Conservation (phyloP, 2,888 invertebrate species). For the Parasteatoda lunata region DNA sequence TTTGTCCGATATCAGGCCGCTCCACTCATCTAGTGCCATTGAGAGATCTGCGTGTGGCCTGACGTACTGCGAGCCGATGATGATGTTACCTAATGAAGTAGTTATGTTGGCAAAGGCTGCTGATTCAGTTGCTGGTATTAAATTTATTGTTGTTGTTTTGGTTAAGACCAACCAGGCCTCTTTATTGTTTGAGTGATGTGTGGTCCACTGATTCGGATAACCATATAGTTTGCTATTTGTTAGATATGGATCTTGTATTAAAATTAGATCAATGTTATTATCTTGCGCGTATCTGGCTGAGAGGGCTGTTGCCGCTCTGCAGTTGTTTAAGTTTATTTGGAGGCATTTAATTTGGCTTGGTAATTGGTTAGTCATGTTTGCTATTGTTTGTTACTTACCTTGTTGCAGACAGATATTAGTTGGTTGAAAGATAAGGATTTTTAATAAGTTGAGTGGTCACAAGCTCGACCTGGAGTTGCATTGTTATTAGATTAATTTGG, state of each 20-base stretch:
- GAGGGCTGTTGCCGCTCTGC: neutral
- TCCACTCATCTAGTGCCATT: neutral
- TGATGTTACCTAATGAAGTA: neutral
- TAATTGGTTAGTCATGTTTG: too few relatives aligned
- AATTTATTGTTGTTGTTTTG: neutral
- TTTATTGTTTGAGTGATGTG: neutral
- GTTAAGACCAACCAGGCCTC: neutral
- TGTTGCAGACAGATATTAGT: too few relatives aligned
- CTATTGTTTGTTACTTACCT: too few relatives aligned
- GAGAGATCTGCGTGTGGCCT: neutral
- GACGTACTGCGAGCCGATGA: neutral
- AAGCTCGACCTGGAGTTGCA: too few relatives aligned
- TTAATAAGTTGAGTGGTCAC: too few relatives aligned
- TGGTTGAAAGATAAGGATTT: too few relatives aligned
- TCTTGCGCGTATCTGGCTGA: neutral
- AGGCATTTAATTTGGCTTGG: neutral
- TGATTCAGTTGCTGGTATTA: neutral
- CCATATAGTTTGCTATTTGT: neutral
- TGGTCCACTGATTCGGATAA: neutral
- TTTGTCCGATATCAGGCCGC: neutral
- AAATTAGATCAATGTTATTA: neutral
- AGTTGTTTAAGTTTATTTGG: neutral
- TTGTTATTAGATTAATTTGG: too few relatives aligned
- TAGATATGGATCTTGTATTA: neutral
- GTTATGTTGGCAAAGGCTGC: neutral